Conservation (phyloP, 2,113 vertebrate genomes). For the Cebus imitator region DNA sequence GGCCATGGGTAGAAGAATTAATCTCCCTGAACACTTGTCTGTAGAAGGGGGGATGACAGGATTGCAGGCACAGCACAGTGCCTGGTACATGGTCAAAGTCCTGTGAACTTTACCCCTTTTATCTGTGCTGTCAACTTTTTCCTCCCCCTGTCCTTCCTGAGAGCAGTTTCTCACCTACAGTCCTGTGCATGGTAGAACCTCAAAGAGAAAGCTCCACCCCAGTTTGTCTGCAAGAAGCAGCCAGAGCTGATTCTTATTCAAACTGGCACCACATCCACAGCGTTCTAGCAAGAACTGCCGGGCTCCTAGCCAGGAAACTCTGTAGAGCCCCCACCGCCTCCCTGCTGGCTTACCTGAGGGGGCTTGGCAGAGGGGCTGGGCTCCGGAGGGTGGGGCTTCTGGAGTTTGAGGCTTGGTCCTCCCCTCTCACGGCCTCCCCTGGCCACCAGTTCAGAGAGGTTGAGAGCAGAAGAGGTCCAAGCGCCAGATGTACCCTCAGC, state of each 20-base stretch:
- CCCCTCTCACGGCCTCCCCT: accelerated
- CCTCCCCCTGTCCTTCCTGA: not conserved
- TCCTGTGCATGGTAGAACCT: too few relatives aligned
- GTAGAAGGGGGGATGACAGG: accelerated
- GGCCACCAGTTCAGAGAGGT: too few relatives aligned
- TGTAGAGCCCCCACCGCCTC: accelerated
- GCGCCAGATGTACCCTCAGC: too few relatives aligned
- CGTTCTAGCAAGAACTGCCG: not conserved
- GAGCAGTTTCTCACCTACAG: not conserved
- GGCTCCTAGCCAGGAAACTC: not conserved
- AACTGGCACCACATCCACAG: accelerated
- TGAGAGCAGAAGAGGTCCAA: accelerated
- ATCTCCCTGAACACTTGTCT: too few relatives aligned
- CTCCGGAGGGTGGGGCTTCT: not conserved
- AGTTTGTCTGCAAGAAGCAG: not conserved
- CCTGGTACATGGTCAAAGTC: not conserved
- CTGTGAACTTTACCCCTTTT: too few relatives aligned
- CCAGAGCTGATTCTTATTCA: not conserved
- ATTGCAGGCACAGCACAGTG: too few relatives aligned
- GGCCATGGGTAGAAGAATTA: accelerated
- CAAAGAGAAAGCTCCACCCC: too few relatives aligned
- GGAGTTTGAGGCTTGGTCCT: not conserved
- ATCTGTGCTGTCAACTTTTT: accelerated
- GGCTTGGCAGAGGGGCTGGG: not conserved
- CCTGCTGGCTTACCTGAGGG: not conserved